Percentiles rank a stretch among this genome's conserved stretches.
These are phyloP conservation scores for Bovichtus variegatus DNA, from an alignment of 2,797 vertebrate genomes.

Conservation along the genomic window DNA sequence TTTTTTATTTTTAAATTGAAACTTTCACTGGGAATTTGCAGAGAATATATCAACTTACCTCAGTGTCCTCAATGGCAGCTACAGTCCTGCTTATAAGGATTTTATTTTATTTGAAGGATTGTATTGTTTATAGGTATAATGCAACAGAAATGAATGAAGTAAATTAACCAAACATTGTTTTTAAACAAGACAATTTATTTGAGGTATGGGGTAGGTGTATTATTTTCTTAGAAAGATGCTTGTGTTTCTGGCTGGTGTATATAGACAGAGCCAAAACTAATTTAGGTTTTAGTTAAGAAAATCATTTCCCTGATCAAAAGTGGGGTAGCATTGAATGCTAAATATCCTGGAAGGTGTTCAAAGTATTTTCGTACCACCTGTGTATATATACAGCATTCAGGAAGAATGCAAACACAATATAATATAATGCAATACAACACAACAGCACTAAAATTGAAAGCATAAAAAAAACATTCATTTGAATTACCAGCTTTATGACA, in stretches of 20 bases:
- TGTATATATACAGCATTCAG: conserved; percentile 10
- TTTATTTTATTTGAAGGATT: no score
- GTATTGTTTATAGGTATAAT: conserved; percentile 4
- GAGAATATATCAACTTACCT: neutral
- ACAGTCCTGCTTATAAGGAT: neutral
- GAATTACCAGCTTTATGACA: neutral
- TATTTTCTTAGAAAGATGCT: conserved; percentile 1
- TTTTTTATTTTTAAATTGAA: neutral
- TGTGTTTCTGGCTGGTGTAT: conserved; percentile 15
- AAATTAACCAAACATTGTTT: neutral
- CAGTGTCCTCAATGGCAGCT: conserved; percentile 2
- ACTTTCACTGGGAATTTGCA: neutral
- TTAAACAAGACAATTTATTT: conserved; percentile 15
- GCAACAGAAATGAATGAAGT: conserved; percentile 1
- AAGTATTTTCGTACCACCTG: neutral
- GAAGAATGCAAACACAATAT: neutral
- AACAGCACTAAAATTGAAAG: neutral
- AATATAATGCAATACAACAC: neutral
- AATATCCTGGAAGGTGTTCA: conserved; percentile 22
- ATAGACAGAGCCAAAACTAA: conserved; percentile 7
- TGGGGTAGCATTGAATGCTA: conserved; percentile 6
- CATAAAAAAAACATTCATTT: neutral
- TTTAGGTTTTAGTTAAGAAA: conserved; percentile 21
- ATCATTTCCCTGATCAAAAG: conserved; percentile 36
- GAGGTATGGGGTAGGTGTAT: neutral